Percentiles rank a stretch among this genome's conserved stretches.
phyloP scores from a whole-genome alignment of 2,113 vertebrate genomes.

The Proteles cristata region DNA sequence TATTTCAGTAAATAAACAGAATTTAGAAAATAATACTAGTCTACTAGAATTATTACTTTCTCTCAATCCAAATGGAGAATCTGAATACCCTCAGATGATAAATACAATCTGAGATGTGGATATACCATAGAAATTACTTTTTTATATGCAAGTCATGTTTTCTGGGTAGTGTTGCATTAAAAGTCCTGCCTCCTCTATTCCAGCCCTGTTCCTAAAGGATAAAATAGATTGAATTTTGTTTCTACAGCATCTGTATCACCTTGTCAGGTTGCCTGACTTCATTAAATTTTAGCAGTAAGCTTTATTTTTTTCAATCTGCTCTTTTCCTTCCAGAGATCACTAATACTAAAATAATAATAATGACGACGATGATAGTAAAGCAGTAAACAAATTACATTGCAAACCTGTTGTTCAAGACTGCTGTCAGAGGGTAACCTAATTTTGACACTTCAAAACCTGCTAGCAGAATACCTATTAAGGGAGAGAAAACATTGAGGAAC shows the following conservation, averaged over 20 bases:
- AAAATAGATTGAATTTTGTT: neutral
- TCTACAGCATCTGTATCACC: neutral
- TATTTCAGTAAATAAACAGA: neutral
- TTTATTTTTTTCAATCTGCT: slow-evolving; percentile 2
- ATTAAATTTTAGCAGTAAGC: neutral
- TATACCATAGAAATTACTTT: neutral
- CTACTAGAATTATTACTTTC: neutral
- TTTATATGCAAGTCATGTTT: neutral
- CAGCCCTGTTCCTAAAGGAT: neutral
- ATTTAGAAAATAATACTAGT: neutral
- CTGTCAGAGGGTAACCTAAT: slow-evolving; percentile 52
- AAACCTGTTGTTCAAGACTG: neutral
- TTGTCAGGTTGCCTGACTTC: accelerated
- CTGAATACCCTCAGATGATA: neutral
- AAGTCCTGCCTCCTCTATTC: neutral
- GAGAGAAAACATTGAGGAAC: neutral
- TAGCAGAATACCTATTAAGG: neutral
- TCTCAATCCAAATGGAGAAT: neutral
- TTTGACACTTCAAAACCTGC: slow-evolving; percentile 47
- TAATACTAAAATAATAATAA: neutral
- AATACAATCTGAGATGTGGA: neutral
- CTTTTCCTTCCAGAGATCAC: slow-evolving; percentile 32
- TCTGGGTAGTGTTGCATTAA: accelerated
- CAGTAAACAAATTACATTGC: slow-evolving; percentile 56
- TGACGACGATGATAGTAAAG: neutral